Evolutionary conservation across 2,113 vertebrate species (phyloP), one percentile per base, ranked within the genome.

Genomic region (Lates calcarifer): DNA sequence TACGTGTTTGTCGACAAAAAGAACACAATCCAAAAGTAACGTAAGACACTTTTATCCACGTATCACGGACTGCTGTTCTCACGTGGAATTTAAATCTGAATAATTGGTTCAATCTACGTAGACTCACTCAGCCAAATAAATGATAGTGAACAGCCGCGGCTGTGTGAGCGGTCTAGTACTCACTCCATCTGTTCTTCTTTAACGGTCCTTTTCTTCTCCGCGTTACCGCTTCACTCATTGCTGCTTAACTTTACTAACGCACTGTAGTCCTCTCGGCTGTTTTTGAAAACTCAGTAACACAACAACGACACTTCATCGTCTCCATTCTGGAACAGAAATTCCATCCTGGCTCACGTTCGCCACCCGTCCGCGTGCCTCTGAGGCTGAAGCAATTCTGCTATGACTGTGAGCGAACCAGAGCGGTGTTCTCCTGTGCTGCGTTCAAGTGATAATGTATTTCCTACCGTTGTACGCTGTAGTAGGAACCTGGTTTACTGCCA

Each of bases 151-250:
- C 41, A 18, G 5, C 18, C 47, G 8, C 17, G 31, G 45, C 58
- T 5, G 66, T 37, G 33, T 33, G 3, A 24, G 49, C 8, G 2
- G 47, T 35, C 12, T 33, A 2, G 13, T 51, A 92, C 93, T 94
- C 82, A 94, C 93, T 93, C 92, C 90, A 93, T 90, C 91, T 82
- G 43, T 17, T 85, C 74, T 17, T 85, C 74, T 3, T 78, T 4
- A 0, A 61, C 10, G 6, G 82, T 58, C 11, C 1, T 31, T 74
- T 81, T 0, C 45, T 33, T 6, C 91, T 87, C 62, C 56, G 73
- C 26, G 37, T 78, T 2, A 87, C 81, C 11, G 55, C 5, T 4
- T 78, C 87, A 35, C 86, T 92, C 93, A 94, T 94, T 0, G 49
- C 80, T 85, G 74, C 61, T 22, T 1, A 6, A 11, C 33, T 49